A percentile compares a stretch with the other conserved stretches of the same genome.
phyloP scores from a whole-genome alignment of 2,113 vertebrate genomes.

The Labeo catla region DNA sequence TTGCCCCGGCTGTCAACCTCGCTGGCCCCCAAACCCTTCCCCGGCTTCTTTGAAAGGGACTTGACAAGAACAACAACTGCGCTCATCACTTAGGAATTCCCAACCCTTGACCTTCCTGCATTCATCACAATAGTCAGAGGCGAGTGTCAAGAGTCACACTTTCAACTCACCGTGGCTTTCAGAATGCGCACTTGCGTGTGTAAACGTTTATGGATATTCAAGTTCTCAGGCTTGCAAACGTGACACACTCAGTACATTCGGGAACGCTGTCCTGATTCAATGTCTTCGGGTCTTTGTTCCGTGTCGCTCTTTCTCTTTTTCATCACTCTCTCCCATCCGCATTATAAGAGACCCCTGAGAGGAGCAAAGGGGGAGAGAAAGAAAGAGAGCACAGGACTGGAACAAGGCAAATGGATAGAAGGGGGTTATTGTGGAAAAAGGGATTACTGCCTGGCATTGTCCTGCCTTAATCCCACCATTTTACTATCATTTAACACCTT shows the following conservation, averaged over 20 bases:
- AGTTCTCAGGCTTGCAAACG: not conserved
- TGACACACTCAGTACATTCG: not conserved
- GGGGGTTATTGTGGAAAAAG: conserved; percentile 54
- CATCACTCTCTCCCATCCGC: conserved; percentile 37
- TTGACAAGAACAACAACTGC: conserved; percentile 66
- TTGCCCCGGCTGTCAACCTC: conserved; percentile 70
- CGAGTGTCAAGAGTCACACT: conserved; percentile 44
- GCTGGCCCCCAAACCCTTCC: conserved; percentile 55
- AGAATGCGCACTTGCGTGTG: not conserved
- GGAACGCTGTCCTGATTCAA: not conserved
- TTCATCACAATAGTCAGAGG: conserved; percentile 39
- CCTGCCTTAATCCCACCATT: conserved; percentile 64
- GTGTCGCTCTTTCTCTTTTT: conserved; percentile 13
- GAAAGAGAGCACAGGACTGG: conserved; percentile 17
- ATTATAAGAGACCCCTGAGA: conserved; percentile 53
- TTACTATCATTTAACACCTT: conserved; percentile 69
- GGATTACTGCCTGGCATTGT: conserved; percentile 66
- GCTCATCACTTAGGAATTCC: conserved; percentile 69
- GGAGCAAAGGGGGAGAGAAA: conserved; percentile 42
- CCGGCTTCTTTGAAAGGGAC: conserved; percentile 63
- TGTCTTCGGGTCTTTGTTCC: not conserved
- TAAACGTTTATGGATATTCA: not conserved
- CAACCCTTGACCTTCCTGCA: conserved; percentile 60
- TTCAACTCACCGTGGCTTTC: conserved; percentile 25
- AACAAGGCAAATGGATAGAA: conserved; percentile 17